A percentile compares a stretch with the other conserved stretches of the same genome.
Conservation (phyloP, 2,797 vertebrate genomes). For the Clamator glandarius region DNA sequence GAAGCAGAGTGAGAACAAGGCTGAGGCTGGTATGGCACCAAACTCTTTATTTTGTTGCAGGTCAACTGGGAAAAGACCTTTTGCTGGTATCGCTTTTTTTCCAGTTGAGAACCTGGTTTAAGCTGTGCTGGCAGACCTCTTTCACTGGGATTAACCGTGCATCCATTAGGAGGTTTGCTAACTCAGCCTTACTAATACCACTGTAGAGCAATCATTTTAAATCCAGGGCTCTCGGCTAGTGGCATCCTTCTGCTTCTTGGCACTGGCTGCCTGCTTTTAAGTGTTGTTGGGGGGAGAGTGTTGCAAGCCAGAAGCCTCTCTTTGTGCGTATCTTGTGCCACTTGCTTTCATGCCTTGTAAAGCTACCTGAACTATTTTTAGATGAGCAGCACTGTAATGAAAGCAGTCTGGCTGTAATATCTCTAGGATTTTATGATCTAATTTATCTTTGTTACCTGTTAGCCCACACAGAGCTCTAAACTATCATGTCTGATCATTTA, state of each 20-base stretch:
- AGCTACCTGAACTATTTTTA: not conserved
- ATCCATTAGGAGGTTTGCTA: not conserved
- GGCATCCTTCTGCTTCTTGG: not conserved
- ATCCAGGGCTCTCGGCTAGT: not conserved
- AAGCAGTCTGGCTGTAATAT: not conserved
- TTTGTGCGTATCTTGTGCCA: not conserved
- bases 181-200: not conserved
- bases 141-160: not conserved
- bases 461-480: not conserved
- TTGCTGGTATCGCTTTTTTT: not conserved
- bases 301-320: not conserved
- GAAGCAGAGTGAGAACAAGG: not conserved
- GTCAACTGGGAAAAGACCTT: conserved; percentile 32
- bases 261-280: not conserved
- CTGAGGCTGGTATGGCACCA: not conserved
- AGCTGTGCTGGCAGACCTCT: not conserved
- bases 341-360: not conserved
- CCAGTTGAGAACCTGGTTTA: conserved; percentile 11
- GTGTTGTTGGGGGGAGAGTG: not conserved
- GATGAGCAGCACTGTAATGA: not conserved
- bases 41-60: fast-evolving
- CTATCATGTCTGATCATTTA: not conserved
- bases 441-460: conserved; percentile 5
- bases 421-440: not conserved
- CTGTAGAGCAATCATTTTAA: not conserved